Evolutionary conservation across 2,797 vertebrate species (phyloP), one percentile per base, ranked within the genome.

Genomic region (Peromyscus nudipes): DNA sequence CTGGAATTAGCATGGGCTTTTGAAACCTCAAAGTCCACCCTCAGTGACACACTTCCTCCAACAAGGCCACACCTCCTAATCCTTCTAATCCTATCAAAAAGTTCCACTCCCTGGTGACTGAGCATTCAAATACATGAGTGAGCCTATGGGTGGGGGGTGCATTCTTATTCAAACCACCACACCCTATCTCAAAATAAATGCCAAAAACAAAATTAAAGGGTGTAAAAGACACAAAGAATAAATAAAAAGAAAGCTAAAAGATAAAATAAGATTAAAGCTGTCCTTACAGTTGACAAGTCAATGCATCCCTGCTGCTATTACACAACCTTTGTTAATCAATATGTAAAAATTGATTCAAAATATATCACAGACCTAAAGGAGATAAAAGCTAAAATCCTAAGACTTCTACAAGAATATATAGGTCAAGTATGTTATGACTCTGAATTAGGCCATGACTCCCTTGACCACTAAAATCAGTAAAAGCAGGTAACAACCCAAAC

Each of bases 401-500:
- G 60, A 17, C 57, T 92, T 73, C 91, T 94, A 60, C 27, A 55
- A 88, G 77, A 94, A 94, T 91, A 79, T 77, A 80, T 6, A 52
- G 40, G 16, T 83, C 83, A 46, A 92, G 11, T 77, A 69, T 65
- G 67, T 94, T 64, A 43, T 55, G 37, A 89, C 40, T 34, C 46
- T 62, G 9, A 92, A 21, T 52, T 84, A 88, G 25, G 55, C 40
- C 52, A 16, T 92, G 62, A 79, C 81, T 73, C 73, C 49, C 65
- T 89, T 95, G 81, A 86, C 77, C 37, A 65, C 37, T 67, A 76
- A 92, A 92, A 89, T 81, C n/a, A 64, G 5, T 83, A 73, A 95
- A 98, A 94, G 19, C 5, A n/a, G 64, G 55, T 83, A 87, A 84
- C 76, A 87, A 86, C 85, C 86, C 86, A 93, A 89, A 23, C 43